Evolutionary conservation across 2,113 vertebrate species (phyloP).

Genomic region (Heterochromis multidens): DNA sequence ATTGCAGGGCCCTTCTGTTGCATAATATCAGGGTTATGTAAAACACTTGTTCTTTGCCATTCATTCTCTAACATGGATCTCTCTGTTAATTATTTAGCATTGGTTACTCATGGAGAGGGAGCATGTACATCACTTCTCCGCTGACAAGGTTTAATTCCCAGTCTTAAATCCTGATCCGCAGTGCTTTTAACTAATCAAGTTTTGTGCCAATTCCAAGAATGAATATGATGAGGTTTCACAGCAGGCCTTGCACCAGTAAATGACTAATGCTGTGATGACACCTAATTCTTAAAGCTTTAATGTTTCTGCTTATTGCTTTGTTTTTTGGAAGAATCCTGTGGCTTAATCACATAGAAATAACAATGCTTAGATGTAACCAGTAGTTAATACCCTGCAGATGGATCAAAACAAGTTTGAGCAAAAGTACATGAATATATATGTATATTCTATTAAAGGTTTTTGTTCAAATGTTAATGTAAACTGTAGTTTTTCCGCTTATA

Average conservation of each 20-base stretch:
- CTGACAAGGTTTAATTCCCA: not conserved
- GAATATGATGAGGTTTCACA: not conserved
- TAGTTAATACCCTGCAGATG: not conserved
- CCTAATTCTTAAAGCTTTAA: conserved; percentile 34
- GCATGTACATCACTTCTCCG: not conserved
- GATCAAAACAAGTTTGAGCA: not conserved
- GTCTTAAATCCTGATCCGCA: not conserved
- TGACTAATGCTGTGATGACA: conserved; percentile 29
- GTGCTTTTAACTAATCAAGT: not conserved
- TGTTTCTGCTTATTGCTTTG: not conserved
- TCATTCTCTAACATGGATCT: conserved; percentile 6
- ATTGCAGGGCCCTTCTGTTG: conserved; percentile 20
- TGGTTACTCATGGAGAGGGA: not conserved
- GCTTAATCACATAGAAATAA: not conserved
- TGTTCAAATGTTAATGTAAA: not conserved
- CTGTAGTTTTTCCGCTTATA: not conserved
- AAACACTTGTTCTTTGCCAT: conserved; percentile 38
- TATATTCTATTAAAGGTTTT: not conserved
- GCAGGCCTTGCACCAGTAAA: not conserved
- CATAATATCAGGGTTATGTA: conserved; percentile 42
- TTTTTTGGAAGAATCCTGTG: not conserved
- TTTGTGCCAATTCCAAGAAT: not conserved
- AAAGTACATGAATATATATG: too few relatives aligned
- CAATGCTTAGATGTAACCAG: not conserved
- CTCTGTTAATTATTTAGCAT: conserved; percentile 49